These are phyloP conservation scores for Baronia brevicornis DNA, from an alignment of 2,888 invertebrate species.

Conservation along the genomic window DNA sequence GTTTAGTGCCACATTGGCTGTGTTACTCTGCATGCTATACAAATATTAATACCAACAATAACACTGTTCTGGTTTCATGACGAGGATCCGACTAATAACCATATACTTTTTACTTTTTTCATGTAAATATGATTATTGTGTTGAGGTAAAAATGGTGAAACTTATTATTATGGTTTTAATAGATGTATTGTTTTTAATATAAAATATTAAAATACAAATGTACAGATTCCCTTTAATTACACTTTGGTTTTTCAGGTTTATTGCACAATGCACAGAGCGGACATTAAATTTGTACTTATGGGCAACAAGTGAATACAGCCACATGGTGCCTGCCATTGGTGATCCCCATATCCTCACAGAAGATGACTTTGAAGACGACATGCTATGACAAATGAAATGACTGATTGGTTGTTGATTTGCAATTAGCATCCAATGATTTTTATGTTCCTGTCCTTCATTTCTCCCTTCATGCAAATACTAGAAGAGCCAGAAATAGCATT, in stretches of 20 bases:
- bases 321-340: slow-evolving; percentile 80
- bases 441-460: too few species aligned
- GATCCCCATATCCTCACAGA: slow-evolving; percentile 59
- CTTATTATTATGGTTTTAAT: neutral
- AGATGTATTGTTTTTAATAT: neutral
- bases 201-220: neutral
- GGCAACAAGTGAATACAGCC: slow-evolving; percentile 85
- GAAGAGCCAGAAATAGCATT: too few species aligned
- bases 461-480: too few species aligned
- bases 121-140: slow-evolving; percentile 3
- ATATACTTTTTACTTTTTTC: too few species aligned
- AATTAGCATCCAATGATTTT: too few species aligned
- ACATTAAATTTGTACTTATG: slow-evolving; percentile 91
- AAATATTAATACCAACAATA: too few species aligned
- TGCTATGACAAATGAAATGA: too few species aligned
- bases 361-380: slow-evolving; percentile 47
- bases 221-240: neutral
- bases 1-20: too few species aligned
- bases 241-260: slow-evolving; percentile 78
- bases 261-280: slow-evolving; percentile 93
- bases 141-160: neutral
- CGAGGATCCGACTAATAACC: too few species aligned
- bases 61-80: too few species aligned
- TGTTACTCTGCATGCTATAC: too few species aligned
- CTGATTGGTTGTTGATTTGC: too few species aligned